phyloP scores from a whole-genome alignment of 2,888 invertebrate species.

The Hymenopus coronatus region DNA sequence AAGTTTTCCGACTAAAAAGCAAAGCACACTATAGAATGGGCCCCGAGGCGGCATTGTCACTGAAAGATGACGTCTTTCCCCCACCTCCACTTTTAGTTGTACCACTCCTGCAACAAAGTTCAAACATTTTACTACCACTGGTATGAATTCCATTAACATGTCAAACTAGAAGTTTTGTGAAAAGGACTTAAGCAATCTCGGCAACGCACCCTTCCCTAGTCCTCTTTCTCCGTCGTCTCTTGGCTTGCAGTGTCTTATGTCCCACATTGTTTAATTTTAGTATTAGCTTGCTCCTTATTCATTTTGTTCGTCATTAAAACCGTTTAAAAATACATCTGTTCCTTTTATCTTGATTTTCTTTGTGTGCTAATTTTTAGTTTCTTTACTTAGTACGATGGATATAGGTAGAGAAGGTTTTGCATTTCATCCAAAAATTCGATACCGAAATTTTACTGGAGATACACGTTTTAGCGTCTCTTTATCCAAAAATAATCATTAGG shows the following conservation, averaged over 20 bases:
- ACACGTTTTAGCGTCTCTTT: too few species aligned
- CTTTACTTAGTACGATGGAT: too few species aligned
- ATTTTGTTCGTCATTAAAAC: not conserved
- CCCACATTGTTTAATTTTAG: not conserved
- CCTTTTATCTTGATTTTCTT: too few species aligned
- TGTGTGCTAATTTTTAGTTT: too few species aligned
- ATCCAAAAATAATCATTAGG: too few species aligned
- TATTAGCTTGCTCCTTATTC: not conserved
- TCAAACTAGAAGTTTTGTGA: slow-evolving; percentile 9
- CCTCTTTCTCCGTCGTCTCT: not conserved
- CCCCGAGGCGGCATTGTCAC: not conserved
- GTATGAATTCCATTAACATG: slow-evolving; percentile 11
- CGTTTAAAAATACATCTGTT: not conserved
- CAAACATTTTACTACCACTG: slow-evolving; percentile 5
- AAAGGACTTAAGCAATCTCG: not conserved
- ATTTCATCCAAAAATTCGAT: too few species aligned
- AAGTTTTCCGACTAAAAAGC: slow-evolving; percentile 2
- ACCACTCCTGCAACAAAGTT: not conserved
- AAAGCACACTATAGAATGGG: not conserved
- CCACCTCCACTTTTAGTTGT: not conserved
- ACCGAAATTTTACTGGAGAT: too few species aligned
- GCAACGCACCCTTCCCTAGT: not conserved
- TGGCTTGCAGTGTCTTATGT: not conserved
- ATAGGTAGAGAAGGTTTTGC: too few species aligned
- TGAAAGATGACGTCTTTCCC: not conserved